Conservation (phyloP, 2,797 vertebrate species). For the Poliocrania exsul region DNA sequence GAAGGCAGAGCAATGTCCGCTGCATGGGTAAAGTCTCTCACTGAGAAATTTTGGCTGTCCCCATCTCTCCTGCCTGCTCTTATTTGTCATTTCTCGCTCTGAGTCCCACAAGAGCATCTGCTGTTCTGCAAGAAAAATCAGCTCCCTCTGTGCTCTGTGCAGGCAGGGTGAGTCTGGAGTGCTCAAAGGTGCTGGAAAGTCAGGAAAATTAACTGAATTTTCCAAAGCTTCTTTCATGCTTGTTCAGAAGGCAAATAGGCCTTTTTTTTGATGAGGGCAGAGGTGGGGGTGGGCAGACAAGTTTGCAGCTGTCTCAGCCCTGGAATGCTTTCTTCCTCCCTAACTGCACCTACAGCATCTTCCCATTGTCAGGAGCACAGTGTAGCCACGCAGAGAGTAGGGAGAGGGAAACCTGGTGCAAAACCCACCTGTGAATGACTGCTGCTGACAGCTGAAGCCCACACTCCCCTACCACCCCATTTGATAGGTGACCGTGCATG, state of each 20-base stretch:
- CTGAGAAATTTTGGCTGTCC: not conserved
- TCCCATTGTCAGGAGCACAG: not conserved
- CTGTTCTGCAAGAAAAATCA: not conserved
- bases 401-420: not conserved
- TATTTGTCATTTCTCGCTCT: not conserved
- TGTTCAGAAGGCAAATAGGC: not conserved
- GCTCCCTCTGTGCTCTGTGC: not conserved
- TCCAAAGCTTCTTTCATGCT: not conserved
- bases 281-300: not conserved
- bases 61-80: not conserved
- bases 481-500: accelerated
- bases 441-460: not conserved
- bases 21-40: not conserved
- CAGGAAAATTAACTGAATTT: not conserved
- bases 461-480: accelerated
- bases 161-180: not conserved
- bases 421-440: accelerated
- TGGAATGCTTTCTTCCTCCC: not conserved
- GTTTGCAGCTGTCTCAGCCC: not conserved
- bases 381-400: not conserved
- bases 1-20: not conserved
- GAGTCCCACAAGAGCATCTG: not conserved
- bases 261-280: not conserved
- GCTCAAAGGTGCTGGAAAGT: not conserved
- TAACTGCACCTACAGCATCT: not conserved